Evolutionary conservation across 2,888 invertebrate species (phyloP), one percentile per base, ranked within the genome.

Genomic region (Ypsolopha scabrella): DNA sequence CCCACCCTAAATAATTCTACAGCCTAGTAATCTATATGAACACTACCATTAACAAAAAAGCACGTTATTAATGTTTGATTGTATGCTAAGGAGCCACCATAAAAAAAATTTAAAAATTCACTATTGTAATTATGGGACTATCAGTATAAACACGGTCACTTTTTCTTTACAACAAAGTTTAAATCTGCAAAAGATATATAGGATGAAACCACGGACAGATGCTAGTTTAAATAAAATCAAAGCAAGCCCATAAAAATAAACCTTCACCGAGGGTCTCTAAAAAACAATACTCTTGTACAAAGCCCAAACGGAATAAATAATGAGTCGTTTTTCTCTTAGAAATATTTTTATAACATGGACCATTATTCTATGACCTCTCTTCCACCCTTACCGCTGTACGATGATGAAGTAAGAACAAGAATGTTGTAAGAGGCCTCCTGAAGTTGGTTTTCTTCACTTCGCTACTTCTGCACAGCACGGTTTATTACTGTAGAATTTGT

Each of bases 261-360:
- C 1, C 43, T 43, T 9, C 24, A 43, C 43, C 8, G 24, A 24
- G 61, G 62, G 55, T 34, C 62, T 57, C 64, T 54, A 57, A 62
- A 54, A 58, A 60, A 58, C 63, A 64, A 63, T 59, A 58, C 58
- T 54, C 54, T 51, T 51, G 53, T 57, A 68, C 70, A 70, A 74
- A 76, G 73, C 61, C 70, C 72, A 78, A 75, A 78, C 68, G 69
- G 79, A 80, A 81, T 79, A 76, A 75, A 70, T 69, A 77, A 78
- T 75, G 77, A 72, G 71, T 35, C 43, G 54, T 56, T 58, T 52
- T 54, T 58, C 61, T 61, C 63, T 61, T 57, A 62, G 67, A 69
- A 62, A 75, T 72, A 72, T 74, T 75, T 77, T 74, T 66, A 68
- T 72, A 47, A 45, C 13, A 2, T 9, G 13, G 13, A 3, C 43